Evolutionary conservation across 2,888 invertebrate species (phyloP).

Genomic region (Gastracanthus pulcherrimus): DNA sequence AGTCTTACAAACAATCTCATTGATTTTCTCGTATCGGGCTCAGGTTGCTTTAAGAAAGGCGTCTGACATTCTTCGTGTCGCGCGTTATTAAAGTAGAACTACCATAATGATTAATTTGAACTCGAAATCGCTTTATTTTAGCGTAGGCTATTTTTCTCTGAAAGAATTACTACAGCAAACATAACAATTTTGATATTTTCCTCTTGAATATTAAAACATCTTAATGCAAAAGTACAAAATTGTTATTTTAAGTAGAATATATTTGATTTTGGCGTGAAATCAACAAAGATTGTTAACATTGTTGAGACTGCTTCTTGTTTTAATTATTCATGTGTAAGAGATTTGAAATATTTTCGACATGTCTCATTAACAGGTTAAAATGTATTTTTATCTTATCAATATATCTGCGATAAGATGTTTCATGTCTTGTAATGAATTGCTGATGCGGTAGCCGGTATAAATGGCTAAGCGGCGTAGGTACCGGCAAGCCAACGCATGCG

Average conservation of each 20-base stretch:
- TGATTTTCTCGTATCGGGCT: not conserved
- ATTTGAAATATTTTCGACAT: too few species aligned
- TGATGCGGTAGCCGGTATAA: not conserved
- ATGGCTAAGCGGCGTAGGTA: not conserved
- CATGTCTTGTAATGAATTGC: not conserved
- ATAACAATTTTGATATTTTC: too few species aligned
- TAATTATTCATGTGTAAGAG: too few species aligned
- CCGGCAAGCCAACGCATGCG: not conserved
- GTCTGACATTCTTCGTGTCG: slow-evolving; percentile 36
- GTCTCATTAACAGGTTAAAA: too few species aligned
- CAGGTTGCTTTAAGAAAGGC: slow-evolving; percentile 9
- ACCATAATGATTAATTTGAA: slow-evolving; percentile 39
- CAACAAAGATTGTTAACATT: too few species aligned
- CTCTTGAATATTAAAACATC: too few species aligned
- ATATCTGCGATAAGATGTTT: not conserved
- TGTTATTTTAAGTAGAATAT: too few species aligned
- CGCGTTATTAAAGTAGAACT: slow-evolving; percentile 44
- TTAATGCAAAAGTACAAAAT: too few species aligned
- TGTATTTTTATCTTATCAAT: too few species aligned
- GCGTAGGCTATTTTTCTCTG: not conserved
- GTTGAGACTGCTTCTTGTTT: too few species aligned
- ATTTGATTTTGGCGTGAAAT: too few species aligned
- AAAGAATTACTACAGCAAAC: too few species aligned
- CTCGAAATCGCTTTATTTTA: slow-evolving; percentile 16
- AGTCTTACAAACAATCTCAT: not conserved